Evolutionary conservation across 2,797 vertebrate genomes (phyloP), one percentile per base, ranked within the genome.

Genomic region (Alca torda): DNA sequence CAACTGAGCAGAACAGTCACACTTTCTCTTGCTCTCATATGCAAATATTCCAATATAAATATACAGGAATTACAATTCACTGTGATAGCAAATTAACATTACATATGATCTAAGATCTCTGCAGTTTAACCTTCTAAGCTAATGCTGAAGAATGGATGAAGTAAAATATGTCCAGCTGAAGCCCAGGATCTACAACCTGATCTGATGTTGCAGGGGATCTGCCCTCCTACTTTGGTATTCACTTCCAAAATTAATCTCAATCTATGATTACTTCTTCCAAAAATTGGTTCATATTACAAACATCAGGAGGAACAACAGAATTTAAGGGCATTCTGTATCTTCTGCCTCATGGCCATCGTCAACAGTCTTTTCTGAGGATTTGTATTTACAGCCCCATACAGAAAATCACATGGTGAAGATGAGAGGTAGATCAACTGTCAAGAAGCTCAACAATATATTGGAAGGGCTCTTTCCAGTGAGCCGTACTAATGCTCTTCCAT

Each of bases 321-420:
- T n/a, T 93, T 37, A 57, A 50, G 33, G 5, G 20, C 4, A 3
- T 85, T 73, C 43, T 70, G 10, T 20, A n/a, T 65, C 21, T 25
- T 83, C 51, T 85, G 46, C 37, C 25, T 68, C 19, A 2, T 0
- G 39, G 15, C 12, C 37, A 63, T n/a, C 3, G 0, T 3, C 51
- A 46, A 1, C 4, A 15, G 59, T 26, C 43, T 83, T 69, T 77
- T 43, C 21, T 33, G 16, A 59, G 6, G 37, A 60, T 51, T 39
- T 64, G 25, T 35, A 17, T 31, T 90, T 70, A 75, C 28, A 33
- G 46, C 12, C 11, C 39, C 24, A 51, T 30, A 57, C 45, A 69
- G 31, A 63, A 72, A 74, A 61, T 37, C 37, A 5, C 2, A 13
- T 0, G 4, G 33, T 35, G 43, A 59, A n/a, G 16, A 45, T 11